Evolutionary conservation across 2,797 vertebrate genomes (phyloP), one percentile per base, ranked within the genome.

Genomic region (Hemibagrus guttatus): DNA sequence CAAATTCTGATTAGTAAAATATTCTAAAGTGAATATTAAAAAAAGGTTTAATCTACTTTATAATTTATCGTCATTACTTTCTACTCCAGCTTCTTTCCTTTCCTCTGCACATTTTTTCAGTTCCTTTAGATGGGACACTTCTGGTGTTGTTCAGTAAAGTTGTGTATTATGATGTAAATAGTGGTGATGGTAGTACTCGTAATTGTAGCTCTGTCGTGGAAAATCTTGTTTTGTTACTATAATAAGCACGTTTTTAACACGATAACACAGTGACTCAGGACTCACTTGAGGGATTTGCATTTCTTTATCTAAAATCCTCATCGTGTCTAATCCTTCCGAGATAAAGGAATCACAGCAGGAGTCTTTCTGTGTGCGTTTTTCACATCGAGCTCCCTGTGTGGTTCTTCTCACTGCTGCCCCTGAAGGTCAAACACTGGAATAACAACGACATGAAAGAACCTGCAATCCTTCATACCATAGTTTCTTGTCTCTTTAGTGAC

Each of bases 381-480:
- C 46, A 52, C 72, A 52, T 49, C 35, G 13, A 49, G 72, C 72
- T 7, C 71, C 46, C 19, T 42, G 72, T 75, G 35, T 42, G 35
- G n/a, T 52, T 83, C 7, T 28, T 35, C 82, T 72, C 52, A 72
- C 82, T 84, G 68, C 68, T 72, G 52, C 82, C 68, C 89, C 93
- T 93, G 88, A 87, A 91, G 93, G 91, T n/a, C 71, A 86, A 82
- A 19, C 14, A 19, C 35, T 79, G 54, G 17, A 79, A 42, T 74
- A 28, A 86, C 16, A 19, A 8, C 19, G 0, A 69, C 23, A 19
- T 78, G 52, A 21, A 59, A 58, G 31, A n/a, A 26, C 12, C 13
- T 61, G 1, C 6, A 2, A 39, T 61, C 12, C 46, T 8, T 49
- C 46, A 49, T 49, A 49, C 7, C 7, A 49, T 49, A 49, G 2